Percentiles rank a stretch among this genome's conserved stretches.
phyloP scores from a whole-genome alignment of 2,888 invertebrate species.

The Drosophila ezoana region DNA sequence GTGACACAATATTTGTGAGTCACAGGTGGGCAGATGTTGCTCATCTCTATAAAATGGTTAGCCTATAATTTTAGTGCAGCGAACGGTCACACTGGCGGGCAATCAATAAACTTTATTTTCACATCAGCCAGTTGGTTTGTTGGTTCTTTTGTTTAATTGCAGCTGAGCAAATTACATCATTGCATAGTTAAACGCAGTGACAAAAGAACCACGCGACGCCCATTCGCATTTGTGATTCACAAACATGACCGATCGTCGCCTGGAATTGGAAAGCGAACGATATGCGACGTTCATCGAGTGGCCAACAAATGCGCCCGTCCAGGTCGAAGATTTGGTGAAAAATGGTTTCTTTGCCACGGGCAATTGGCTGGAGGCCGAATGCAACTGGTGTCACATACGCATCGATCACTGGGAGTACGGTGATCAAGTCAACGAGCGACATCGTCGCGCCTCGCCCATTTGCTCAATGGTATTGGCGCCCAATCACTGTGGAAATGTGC shows the following conservation, averaged over 20 bases:
- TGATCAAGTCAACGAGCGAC: slow-evolving; percentile 89
- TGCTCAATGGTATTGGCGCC: slow-evolving; percentile 91
- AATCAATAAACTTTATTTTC: slow-evolving; percentile 57
- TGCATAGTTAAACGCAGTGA: slow-evolving; percentile 19
- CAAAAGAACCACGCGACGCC: slow-evolving; percentile 12
- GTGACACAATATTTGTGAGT: background rate
- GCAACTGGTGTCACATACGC: slow-evolving; percentile 90
- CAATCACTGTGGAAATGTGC: slow-evolving; percentile 89
- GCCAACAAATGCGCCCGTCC: slow-evolving; percentile 67
- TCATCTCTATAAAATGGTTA: background rate
- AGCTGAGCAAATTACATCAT: slow-evolving; percentile 47
- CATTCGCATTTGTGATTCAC: background rate
- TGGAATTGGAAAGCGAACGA: slow-evolving; percentile 62
- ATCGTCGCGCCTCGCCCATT: slow-evolving; percentile 88
- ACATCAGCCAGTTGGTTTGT: slow-evolving; percentile 36
- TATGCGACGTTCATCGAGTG: slow-evolving; percentile 56
- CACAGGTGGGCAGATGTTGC: background rate
- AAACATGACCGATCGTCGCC: slow-evolving; percentile 53
- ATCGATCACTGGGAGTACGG: slow-evolving; percentile 92
- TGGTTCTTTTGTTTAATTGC: slow-evolving; percentile 31
- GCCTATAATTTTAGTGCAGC: background rate
- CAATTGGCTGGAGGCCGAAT: slow-evolving; percentile 89
- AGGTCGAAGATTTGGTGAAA: slow-evolving; percentile 50
- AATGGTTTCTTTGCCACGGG: slow-evolving; percentile 92
- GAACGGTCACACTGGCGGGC: slow-evolving; percentile 34